These are phyloP conservation scores for Ptychochromis oligacanthus DNA, from an alignment of 2,113 vertebrate genomes.

Conservation along the genomic window DNA sequence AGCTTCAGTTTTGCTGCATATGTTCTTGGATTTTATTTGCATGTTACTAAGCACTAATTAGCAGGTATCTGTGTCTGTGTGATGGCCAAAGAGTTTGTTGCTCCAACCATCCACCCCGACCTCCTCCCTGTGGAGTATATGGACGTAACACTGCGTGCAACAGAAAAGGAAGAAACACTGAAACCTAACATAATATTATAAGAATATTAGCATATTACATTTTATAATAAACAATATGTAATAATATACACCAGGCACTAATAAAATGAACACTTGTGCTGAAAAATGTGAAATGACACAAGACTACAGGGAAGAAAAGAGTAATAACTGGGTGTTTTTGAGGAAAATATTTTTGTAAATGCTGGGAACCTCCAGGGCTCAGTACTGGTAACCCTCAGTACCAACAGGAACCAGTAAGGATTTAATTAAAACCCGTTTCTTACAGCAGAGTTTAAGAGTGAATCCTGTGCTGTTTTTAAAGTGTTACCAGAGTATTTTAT, in stretches of 20 bases:
- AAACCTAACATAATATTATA: not conserved
- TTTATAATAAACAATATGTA: too few species aligned
- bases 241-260: not conserved
- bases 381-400: too few species aligned
- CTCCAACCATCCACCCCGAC: not conserved
- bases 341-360: not conserved
- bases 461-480: not conserved
- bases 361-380: not conserved
- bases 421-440: not conserved
- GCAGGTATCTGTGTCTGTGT: too few species aligned
- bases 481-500: not conserved
- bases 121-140: not conserved
- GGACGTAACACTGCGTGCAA: not conserved
- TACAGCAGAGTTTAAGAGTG: not conserved
- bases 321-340: not conserved
- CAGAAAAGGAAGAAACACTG: not conserved
- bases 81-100: not conserved
- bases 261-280: not conserved
- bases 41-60: not conserved
- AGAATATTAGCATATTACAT: too few species aligned
- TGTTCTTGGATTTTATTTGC: accelerated
- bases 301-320: not conserved
- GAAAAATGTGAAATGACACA: not conserved
- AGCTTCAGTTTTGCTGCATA: accelerated
- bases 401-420: not conserved